A percentile compares a stretch with the other conserved stretches of the same genome.
These are phyloP conservation scores for Pogonognathellus flavescens DNA, from an alignment of 1,140 invertebrate species.

Conservation along the genomic window DNA sequence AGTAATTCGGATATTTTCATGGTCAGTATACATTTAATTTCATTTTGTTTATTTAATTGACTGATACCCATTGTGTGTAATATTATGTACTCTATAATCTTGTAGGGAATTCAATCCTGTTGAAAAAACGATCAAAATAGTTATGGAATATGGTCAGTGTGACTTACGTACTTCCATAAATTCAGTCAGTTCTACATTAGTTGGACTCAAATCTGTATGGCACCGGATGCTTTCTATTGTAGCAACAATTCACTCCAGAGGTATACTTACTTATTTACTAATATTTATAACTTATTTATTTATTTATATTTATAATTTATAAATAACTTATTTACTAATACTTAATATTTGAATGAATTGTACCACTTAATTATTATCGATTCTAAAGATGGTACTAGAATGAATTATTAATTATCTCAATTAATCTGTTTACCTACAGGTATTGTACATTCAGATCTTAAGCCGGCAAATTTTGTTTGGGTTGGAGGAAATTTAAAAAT, in stretches of 20 bases:
- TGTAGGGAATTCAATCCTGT: constrained; percentile 72
- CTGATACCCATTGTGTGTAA: no score
- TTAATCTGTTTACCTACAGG: constrained; percentile 75
- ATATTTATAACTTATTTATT: no score
- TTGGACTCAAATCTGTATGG: constrained; percentile 89
- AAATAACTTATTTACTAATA: no score
- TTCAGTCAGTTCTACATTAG: constrained; percentile 75
- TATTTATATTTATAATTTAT: no score
- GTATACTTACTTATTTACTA: no score
- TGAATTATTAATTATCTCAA: neutral
- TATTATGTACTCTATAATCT: no score
- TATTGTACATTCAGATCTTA: constrained; percentile 96
- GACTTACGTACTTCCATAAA: constrained; percentile 87
- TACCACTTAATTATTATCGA: constrained; percentile 33
- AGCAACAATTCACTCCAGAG: constrained; percentile 89
- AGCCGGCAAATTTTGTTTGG: constrained; percentile 96
- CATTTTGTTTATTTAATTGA: no score
- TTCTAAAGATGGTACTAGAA: neutral
- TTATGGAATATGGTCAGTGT: constrained; percentile 93
- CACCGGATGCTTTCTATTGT: constrained; percentile 94
- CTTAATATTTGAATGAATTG: constrained; percentile 24
- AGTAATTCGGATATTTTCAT: constrained; percentile 89
- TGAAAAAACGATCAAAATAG: constrained; percentile 78
- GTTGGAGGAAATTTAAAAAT: constrained; percentile 90
- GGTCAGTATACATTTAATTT: no score